These are phyloP conservation scores for Larimichthys crocea DNA, from an alignment of 2,113 vertebrate species.

Conservation along the genomic window DNA sequence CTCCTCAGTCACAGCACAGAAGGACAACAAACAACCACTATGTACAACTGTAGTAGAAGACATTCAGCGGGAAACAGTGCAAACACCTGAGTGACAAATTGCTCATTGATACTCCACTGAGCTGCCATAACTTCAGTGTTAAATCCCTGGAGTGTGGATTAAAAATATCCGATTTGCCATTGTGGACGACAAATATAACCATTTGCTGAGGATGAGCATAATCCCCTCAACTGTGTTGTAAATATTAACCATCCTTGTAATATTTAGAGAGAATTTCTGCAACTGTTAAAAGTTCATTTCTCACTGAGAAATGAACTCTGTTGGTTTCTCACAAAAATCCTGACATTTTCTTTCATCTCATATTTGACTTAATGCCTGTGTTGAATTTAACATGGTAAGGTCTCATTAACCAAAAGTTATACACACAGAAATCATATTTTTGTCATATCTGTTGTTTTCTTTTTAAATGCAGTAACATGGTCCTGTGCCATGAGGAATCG, in stretches of 20 bases:
- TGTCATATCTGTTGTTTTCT: too few species aligned
- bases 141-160: background rate
- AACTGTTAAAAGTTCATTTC: too few species aligned
- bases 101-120: constrained; percentile 25
- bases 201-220: constrained; percentile 6
- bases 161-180: background rate
- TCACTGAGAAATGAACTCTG: background rate
- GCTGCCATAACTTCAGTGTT: background rate
- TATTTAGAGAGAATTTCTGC: background rate
- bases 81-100: constrained; percentile 24
- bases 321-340: background rate
- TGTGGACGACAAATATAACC: background rate
- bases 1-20: constrained; percentile 61
- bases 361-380: background rate
- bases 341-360: background rate
- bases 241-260: background rate
- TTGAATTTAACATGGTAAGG: background rate
- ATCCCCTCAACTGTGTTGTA: background rate
- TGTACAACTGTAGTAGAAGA: constrained; percentile 20
- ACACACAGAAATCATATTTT: too few species aligned
- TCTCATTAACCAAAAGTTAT: background rate
- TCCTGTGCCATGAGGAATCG: background rate
- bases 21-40: constrained; percentile 53
- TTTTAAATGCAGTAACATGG: background rate
- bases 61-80: background rate